phyloP scores from a whole-genome alignment of 1,140 invertebrate species.

The Stenopsyche tienmushanensis region DNA sequence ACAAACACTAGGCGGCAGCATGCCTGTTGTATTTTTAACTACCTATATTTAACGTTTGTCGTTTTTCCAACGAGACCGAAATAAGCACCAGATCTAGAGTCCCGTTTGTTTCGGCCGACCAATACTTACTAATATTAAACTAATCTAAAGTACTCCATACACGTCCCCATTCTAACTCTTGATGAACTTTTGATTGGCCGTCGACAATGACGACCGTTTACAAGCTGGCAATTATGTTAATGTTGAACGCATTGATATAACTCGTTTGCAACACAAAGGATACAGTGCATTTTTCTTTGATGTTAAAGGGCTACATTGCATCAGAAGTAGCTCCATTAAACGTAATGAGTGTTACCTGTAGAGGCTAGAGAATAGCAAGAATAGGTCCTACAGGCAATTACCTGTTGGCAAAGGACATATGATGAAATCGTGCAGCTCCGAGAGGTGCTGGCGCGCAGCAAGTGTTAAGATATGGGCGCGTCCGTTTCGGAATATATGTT shows the following conservation, averaged over 20 bases:
- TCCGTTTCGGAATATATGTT: neutral
- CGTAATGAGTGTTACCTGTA: too few species aligned
- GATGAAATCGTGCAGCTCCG: too few species aligned
- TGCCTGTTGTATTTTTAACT: slow-evolving; percentile 25
- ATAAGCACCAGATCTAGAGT: slow-evolving; percentile 22
- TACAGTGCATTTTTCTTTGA: neutral
- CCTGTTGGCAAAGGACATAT: too few species aligned
- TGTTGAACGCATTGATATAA: neutral
- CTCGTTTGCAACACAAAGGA: neutral
- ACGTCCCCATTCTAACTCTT: too few species aligned
- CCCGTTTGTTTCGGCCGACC: slow-evolving; percentile 15
- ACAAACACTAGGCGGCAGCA: slow-evolving; percentile 25
- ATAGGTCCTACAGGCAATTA: too few species aligned
- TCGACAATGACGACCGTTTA: neutral
- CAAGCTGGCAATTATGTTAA: neutral
- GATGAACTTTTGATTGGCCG: too few species aligned
- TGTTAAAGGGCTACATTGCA: too few species aligned
- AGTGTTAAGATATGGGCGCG: neutral
- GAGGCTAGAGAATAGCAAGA: too few species aligned
- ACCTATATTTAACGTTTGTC: slow-evolving; percentile 26
- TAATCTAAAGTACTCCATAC: neutral
- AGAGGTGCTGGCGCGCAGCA: neutral
- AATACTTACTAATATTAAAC: neutral
- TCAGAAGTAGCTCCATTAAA: too few species aligned
- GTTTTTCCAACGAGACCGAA: slow-evolving; percentile 24